Evolutionary conservation across 2,888 invertebrate species (phyloP).

Genomic region (Mythimna pallens): DNA sequence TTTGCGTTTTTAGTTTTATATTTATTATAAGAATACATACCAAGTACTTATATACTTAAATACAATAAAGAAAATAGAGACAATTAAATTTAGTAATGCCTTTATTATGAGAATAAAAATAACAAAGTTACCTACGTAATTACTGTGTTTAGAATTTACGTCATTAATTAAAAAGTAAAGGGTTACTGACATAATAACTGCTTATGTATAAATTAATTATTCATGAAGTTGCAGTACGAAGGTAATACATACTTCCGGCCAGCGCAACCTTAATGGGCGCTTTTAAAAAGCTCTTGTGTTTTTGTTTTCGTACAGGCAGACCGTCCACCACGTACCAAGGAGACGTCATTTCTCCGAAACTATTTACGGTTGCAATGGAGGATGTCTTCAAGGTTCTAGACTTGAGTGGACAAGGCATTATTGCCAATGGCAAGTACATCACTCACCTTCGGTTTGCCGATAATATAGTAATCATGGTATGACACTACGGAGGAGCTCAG

Average conservation of each 20-base stretch:
- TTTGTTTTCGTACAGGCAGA: not conserved
- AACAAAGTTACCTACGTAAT: not conserved
- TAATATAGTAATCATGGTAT: too few species aligned
- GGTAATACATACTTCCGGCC: not conserved
- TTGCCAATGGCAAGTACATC: too few species aligned
- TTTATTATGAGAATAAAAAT: conserved; percentile 12
- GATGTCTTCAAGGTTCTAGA: too few species aligned
- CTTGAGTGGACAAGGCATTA: too few species aligned
- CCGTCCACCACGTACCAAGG: too few species aligned
- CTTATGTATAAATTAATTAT: conserved; percentile 4
- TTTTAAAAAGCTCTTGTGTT: not conserved
- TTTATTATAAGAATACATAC: too few species aligned
- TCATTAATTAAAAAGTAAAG: conserved; percentile 6
- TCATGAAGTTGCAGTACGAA: conserved; percentile 22
- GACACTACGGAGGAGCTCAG: too few species aligned
- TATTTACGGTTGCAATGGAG: too few species aligned
- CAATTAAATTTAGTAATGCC: conserved; percentile 2
- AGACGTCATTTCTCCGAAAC: too few species aligned
- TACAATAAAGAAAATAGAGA: not conserved
- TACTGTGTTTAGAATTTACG: not conserved
- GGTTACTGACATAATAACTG: not conserved
- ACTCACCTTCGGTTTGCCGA: too few species aligned
- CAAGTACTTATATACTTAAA: not conserved
- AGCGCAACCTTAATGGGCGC: not conserved
- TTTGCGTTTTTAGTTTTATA: too few species aligned